These are phyloP conservation scores for Atlantisia rogersi DNA, from an alignment of 2,113 vertebrate species.

Conservation along the genomic window DNA sequence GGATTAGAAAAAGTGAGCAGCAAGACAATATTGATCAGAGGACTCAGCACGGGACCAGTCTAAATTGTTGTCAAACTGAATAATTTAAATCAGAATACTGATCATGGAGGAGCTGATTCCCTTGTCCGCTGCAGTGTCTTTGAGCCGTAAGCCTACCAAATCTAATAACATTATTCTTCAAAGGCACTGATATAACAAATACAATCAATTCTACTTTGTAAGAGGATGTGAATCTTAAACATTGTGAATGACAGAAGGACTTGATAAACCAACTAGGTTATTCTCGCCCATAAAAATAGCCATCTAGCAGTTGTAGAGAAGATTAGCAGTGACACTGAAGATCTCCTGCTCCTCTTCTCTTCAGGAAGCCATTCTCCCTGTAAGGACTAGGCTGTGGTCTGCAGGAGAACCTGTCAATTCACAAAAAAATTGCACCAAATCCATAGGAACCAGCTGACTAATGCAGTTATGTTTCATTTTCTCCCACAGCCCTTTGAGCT, in stretches of 20 bases:
- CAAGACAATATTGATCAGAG: slow-evolving; percentile 30
- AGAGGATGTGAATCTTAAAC: not conserved
- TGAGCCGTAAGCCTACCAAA: not conserved
- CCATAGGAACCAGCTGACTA: not conserved
- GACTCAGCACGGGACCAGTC: slow-evolving; percentile 18
- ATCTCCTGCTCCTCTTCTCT: not conserved
- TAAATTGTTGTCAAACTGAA: slow-evolving; percentile 60
- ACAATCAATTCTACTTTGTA: slow-evolving; percentile 9
- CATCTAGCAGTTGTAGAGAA: not conserved
- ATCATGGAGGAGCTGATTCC: not conserved
- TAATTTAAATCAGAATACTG: slow-evolving; percentile 51
- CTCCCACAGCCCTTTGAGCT: not conserved
- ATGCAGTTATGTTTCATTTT: not conserved
- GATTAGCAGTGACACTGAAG: not conserved
- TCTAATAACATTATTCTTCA: not conserved
- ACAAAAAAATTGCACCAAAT: not conserved
- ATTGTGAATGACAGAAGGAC: not conserved
- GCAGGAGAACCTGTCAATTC: not conserved
- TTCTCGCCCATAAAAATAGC: not conserved
- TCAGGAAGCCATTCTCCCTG: not conserved
- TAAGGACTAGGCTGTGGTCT: not conserved
- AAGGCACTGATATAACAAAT: not conserved
- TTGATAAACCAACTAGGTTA: not conserved
- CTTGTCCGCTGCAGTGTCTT: not conserved
- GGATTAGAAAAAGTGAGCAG: slow-evolving; percentile 11